A percentile compares a stretch with the other conserved stretches of the same genome.
Evolutionary conservation across 2,888 invertebrate genomes (phyloP).

Genomic region (Coelinius sp.): DNA sequence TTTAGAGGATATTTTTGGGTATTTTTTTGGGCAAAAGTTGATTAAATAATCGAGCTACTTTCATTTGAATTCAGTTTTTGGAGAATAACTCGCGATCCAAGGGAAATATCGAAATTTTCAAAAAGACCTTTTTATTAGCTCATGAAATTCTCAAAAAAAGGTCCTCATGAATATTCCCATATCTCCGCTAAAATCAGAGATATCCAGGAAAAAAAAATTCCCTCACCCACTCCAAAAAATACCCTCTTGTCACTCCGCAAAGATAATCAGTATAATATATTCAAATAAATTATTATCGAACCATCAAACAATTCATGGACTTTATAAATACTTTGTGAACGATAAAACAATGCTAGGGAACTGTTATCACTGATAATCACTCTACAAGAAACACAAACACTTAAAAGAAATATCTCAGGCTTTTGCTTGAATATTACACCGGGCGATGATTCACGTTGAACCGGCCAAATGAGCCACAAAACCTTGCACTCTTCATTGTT

Average conservation of each 20-base stretch:
- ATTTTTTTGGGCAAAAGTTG: background rate
- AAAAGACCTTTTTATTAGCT: background rate
- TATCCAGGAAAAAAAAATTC: background rate
- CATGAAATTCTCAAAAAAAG: background rate
- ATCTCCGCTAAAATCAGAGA: background rate
- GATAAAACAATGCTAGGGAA: too few species aligned
- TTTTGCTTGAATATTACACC: background rate
- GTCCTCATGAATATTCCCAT: background rate
- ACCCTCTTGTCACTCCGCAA: too few species aligned
- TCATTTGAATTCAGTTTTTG: background rate
- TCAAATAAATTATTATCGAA: too few species aligned
- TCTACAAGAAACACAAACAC: too few species aligned
- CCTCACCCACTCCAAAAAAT: background rate
- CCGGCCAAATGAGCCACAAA: conserved; percentile 21
- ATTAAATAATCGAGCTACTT: background rate
- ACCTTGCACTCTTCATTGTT: conserved; percentile 15
- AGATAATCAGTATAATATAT: too few species aligned
- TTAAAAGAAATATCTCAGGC: background rate
- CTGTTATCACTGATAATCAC: too few species aligned
- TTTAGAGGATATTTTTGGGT: background rate
- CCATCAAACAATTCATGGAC: too few species aligned
- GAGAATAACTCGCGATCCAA: background rate
- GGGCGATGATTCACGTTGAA: conserved; percentile 13
- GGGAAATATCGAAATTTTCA: background rate
- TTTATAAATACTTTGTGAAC: too few species aligned